These are phyloP conservation scores for Pipra filicauda DNA, from an alignment of 2,113 vertebrate species.

Conservation along the genomic window DNA sequence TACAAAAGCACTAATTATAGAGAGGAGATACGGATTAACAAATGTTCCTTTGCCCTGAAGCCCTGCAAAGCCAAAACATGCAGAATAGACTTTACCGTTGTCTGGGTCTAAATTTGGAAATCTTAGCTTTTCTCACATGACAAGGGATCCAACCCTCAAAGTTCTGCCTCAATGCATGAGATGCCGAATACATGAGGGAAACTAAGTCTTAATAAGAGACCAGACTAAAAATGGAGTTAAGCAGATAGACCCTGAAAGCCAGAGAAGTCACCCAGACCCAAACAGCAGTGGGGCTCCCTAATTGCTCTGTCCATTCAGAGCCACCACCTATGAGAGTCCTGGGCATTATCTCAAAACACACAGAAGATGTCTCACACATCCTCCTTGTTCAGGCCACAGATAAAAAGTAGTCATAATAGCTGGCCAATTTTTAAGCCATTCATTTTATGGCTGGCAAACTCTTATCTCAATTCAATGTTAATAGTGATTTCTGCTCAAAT, in stretches of 20 bases:
- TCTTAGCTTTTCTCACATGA: not conserved
- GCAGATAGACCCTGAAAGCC: not conserved
- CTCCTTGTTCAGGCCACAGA: not conserved
- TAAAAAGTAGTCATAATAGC: not conserved
- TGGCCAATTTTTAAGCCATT: not conserved
- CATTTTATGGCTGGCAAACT: conserved; percentile 16
- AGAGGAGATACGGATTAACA: not conserved
- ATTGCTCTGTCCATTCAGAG: not conserved
- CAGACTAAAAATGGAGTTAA: not conserved
- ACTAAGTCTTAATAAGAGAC: not conserved
- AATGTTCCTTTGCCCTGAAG: not conserved
- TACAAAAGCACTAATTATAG: not conserved
- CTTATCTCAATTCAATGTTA: not conserved
- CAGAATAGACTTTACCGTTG: not conserved
- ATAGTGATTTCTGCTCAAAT: not conserved
- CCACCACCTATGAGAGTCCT: not conserved
- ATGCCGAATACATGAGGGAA: not conserved
- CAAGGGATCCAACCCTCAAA: not conserved
- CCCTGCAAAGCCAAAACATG: not conserved
- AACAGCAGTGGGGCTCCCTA: not conserved
- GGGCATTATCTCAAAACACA: not conserved
- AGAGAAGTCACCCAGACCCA: not conserved
- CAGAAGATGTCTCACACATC: not conserved
- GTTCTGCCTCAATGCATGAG: not conserved
- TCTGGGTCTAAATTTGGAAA: not conserved